Conservation (phyloP, 2,113 vertebrate species). For the Microcebus jonahi region DNA sequence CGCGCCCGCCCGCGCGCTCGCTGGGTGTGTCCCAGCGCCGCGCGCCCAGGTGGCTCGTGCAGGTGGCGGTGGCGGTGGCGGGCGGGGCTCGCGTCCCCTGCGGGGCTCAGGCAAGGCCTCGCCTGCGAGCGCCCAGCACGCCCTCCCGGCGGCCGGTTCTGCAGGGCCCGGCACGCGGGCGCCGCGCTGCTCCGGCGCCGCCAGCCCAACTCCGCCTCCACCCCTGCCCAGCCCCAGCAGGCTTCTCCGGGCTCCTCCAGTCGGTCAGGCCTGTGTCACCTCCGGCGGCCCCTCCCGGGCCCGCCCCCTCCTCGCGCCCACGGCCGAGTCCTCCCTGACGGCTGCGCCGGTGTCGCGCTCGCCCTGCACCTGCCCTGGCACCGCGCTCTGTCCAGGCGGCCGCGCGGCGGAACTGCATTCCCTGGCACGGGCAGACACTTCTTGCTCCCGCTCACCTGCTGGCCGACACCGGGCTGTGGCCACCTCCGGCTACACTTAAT, state of each 20-base stretch:
- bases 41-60: neutral
- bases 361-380: too few relatives aligned
- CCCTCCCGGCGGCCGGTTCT: neutral
- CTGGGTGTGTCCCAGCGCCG: neutral
- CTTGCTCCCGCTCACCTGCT: accelerated
- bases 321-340: too few relatives aligned
- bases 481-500: neutral
- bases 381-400: too few relatives aligned
- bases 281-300: too few relatives aligned
- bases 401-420: too few relatives aligned
- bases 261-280: too few relatives aligned
- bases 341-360: too few relatives aligned
- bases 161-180: neutral
- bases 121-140: neutral
- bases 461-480: accelerated
- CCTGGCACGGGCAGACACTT: accelerated
- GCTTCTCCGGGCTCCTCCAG: too few relatives aligned
- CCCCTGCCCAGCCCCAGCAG: too few relatives aligned
- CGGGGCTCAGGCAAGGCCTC: neutral
- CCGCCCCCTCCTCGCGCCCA: too few relatives aligned
- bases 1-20: neutral
- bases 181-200: neutral
- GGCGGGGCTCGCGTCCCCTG: neutral
- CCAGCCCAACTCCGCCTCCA: neutral
- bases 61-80: neutral